Evolutionary conservation across 2,113 vertebrate genomes (phyloP).

Genomic region (Bubo scandiacus): DNA sequence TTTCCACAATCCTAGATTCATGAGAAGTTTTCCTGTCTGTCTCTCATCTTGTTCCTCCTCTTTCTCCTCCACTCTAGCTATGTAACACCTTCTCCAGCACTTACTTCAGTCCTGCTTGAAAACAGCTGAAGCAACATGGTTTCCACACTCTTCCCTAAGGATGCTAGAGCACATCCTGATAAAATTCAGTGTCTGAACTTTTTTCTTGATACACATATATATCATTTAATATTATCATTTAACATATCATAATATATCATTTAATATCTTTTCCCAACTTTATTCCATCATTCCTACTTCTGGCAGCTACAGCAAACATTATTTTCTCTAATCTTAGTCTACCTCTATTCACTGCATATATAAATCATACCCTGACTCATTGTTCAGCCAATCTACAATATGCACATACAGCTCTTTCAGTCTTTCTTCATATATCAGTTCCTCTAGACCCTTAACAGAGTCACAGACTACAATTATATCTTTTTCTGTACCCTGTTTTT

Average conservation of each 20-base stretch:
- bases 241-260: background rate
- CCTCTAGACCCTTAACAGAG: background rate
- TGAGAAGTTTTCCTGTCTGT: background rate
- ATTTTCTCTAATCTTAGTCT: background rate
- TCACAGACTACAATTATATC: background rate
- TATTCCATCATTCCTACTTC: background rate
- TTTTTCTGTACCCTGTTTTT: background rate
- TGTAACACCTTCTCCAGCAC: background rate
- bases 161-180: background rate
- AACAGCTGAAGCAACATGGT: background rate
- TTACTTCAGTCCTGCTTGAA: background rate
- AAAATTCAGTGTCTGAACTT: background rate
- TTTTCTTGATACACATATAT: background rate
- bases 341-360: background rate
- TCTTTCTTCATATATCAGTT: background rate
- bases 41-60: background rate
- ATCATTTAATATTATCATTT: background rate
- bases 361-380: background rate
- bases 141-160: background rate
- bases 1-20: background rate
- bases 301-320: background rate
- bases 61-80: background rate
- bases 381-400: background rate
- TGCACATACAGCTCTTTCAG: background rate
- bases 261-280: background rate